Base-by-base conservation (phyloP, 1,140 invertebrate species). In the Drosophila nasuta region DNA sequence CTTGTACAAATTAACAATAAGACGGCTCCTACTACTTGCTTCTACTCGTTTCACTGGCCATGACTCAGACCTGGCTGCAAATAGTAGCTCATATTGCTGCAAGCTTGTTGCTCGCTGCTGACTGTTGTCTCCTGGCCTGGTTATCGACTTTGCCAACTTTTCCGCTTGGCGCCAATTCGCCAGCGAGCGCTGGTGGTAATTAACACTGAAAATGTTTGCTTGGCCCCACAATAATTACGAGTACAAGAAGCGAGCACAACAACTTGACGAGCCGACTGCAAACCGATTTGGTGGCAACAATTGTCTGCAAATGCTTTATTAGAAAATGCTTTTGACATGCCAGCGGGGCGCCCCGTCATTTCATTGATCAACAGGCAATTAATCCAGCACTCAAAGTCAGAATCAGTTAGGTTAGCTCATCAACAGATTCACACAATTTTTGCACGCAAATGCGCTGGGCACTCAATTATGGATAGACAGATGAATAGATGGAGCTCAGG, bases 1-100 rank as follows among this genome's bases (percentile, higher is more conserved):
- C 79, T 76, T 66, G 76, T 87, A 87, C 82, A 87, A 87, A 87
- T 87, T 88, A 87, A 89, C 85, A 83, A 89, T 81, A 79, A 75
- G 63, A 64, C 66, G 72, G 82, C 76, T 82, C 56, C 70, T 66
- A 48, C 65, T 57, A 35, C 45, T 8, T 20, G 6, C 70, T n/a
- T 5, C 4, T 62, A 35, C 45, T 8, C 33, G 30, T 75, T n/a
- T 5, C 1, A 5, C 41, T 43, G 48, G 56, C 69, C 74, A 62
- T 76, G 72, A 78, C 67, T 75, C 56, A 72, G 67, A 66, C 51
- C 17, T 15, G 49, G 10, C n/a, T 66, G 11, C 35, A 35, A 52
- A 20, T 33, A 38, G 72, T 75, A 69, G 72, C 77, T 81, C 81
- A 85, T 85, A 85, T 81, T 67, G 73, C 43, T 58, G 51, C 49